These are phyloP conservation scores for Ypsolopha scabrella DNA, from an alignment of 2,888 invertebrate genomes.

Conservation along the genomic window DNA sequence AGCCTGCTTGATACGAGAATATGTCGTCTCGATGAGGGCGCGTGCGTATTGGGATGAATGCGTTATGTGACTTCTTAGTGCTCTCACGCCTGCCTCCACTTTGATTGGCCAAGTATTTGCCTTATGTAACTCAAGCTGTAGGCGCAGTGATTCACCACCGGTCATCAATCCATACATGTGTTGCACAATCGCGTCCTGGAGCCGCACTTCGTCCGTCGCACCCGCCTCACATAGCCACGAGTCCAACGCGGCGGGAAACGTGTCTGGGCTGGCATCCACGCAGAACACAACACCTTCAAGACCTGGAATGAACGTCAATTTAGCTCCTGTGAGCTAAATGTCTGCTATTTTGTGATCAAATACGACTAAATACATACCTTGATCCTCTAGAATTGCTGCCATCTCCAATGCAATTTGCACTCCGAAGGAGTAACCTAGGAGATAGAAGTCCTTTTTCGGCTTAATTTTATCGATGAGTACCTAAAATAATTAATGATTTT, in stretches of 20 bases:
- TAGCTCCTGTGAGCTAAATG: no score
- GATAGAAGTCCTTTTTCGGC: slow-evolving; percentile 22
- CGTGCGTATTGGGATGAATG: slow-evolving; percentile 30
- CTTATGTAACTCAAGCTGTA: slow-evolving; percentile 8
- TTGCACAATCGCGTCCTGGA: slow-evolving; percentile 27
- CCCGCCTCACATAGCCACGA: slow-evolving; percentile 13
- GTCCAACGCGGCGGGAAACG: slow-evolving; percentile 13
- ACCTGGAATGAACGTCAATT: slow-evolving; percentile 17
- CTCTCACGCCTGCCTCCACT: slow-evolving; percentile 17
- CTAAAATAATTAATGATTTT: slow-evolving; percentile 14
- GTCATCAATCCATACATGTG: slow-evolving; percentile 34
- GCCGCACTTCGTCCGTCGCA: slow-evolving; percentile 4
- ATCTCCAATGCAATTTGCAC: slow-evolving; percentile 31
- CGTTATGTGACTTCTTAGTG: slow-evolving; percentile 19
- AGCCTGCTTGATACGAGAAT: slow-evolving; percentile 18
- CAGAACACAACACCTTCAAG: slow-evolving; percentile 8
- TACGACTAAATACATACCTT: slow-evolving; percentile 12
- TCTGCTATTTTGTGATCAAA: no score
- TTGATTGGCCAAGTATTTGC: slow-evolving; percentile 20
- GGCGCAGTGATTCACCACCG: slow-evolving; percentile 7
- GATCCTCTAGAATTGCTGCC: slow-evolving; percentile 11
- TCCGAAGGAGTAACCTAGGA: slow-evolving; percentile 39
- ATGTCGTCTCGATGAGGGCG: slow-evolving; percentile 23
- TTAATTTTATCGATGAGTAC: slow-evolving; percentile 20
- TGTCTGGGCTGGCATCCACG: no score